These are phyloP conservation scores for Alentia gelatinosa DNA, from an alignment of 2,888 invertebrate genomes.

Conservation along the genomic window DNA sequence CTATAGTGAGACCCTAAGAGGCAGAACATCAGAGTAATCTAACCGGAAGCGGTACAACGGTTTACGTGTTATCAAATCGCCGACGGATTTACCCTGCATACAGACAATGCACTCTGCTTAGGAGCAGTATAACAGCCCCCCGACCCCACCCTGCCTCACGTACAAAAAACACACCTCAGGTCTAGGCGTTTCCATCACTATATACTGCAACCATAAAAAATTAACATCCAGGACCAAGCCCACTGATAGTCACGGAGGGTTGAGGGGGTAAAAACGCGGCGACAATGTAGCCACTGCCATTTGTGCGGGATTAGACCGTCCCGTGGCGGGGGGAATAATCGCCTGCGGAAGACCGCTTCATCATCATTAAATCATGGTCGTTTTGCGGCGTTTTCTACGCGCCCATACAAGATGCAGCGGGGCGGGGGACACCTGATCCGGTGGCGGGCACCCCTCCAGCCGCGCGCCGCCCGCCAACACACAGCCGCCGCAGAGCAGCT, in stretches of 20 bases:
- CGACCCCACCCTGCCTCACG: no score
- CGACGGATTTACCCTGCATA: no score
- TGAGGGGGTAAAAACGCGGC: background rate
- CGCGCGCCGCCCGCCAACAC: background rate
- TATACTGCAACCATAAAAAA: no score
- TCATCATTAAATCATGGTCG: constrained; percentile 8
- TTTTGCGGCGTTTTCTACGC: background rate
- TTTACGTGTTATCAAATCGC: no score
- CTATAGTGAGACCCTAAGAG: no score
- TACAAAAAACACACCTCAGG: no score
- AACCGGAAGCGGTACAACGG: no score
- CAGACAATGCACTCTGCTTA: no score
- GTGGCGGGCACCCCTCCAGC: background rate
- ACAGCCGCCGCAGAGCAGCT: background rate
- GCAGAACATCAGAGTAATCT: no score
- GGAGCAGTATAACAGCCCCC: no score
- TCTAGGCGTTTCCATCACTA: no score
- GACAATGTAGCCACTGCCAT: background rate
- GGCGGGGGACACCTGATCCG: background rate
- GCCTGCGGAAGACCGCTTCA: background rate
- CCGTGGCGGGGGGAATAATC: background rate
- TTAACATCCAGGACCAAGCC: background rate
- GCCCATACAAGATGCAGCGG: background rate
- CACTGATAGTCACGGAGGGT: background rate
- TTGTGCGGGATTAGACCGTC: constrained; percentile 1